Evolutionary conservation across 2,797 vertebrate genomes (phyloP), one percentile per base, ranked within the genome.

Genomic region (Lepus townsendii): DNA sequence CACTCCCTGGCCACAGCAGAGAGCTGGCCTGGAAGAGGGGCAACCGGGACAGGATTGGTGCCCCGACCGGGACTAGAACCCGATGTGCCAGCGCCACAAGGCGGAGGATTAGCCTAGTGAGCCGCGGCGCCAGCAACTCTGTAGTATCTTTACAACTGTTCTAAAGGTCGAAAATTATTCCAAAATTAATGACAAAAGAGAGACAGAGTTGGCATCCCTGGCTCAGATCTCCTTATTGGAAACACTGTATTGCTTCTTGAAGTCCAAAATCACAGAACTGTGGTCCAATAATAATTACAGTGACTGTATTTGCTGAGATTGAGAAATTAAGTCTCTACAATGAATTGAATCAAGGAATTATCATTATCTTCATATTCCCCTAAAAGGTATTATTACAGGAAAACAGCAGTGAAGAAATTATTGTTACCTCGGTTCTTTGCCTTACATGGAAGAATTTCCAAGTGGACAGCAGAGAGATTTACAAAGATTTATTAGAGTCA

Each of bases 311-410:
- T 35, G 57, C 4, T 66, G n/a, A 17, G 95, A 75, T 88, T 90
- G 52, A 90, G 66, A 82, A 91, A 50, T 93, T 71, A 87, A 90
- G 35, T 79, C 62, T 24, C 68, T 92, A 19, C 22, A n/a, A 32
- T 54, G 73, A 79, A 87, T 63, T 38, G 47, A 84, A 72, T 80
- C 77, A 3, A 5, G 9, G 35, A 72, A 42, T 42, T 42, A 71
- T 62, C 17, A 26, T 90, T 52, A 78, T 65, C 79, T 80, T 75
- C 82, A 88, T 32, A 24, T 4, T 66, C 7, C 30, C 42, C 82
- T 30, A 32, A 84, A 90, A 84, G n/a, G 22, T 71, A 17, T 42
- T 42, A 42, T 42, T 42, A 42, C 42, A 42, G 42, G 42, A 42
- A 42, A 42, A 42, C 42, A 42, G 38, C 38, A 6, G 38, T 38